A percentile compares a stretch with the other conserved stretches of the same genome.
Evolutionary conservation across 2,113 vertebrate genomes (phyloP).

Genomic region (Macheiramphus alcinus): DNA sequence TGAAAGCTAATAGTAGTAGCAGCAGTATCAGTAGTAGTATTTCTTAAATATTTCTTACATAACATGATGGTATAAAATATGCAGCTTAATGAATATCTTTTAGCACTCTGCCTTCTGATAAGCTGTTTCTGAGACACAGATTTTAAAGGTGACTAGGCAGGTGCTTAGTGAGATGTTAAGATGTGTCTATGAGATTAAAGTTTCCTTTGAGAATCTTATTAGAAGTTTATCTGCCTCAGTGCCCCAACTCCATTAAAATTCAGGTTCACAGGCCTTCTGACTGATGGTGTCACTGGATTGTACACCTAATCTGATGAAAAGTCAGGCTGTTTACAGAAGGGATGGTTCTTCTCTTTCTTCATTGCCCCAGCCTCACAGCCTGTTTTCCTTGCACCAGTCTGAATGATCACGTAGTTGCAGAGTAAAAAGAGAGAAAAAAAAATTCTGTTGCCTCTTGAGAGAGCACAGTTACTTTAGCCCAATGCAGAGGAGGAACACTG

Average conservation of each 20-base stretch:
- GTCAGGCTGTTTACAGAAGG: background rate
- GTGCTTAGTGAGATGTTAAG: background rate
- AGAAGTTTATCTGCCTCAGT: background rate
- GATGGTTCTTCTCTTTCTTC: background rate
- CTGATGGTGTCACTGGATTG: background rate
- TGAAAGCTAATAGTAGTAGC: background rate
- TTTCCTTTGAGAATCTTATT: background rate
- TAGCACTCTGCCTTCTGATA: background rate
- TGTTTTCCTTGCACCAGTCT: background rate
- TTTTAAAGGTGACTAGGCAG: background rate
- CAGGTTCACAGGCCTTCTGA: background rate
- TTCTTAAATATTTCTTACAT: background rate
- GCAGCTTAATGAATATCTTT: background rate
- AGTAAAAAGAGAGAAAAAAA: background rate
- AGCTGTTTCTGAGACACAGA: background rate
- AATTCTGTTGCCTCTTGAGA: background rate
- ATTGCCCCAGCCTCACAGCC: fast-evolving
- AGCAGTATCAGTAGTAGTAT: background rate
- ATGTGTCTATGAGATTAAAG: background rate
- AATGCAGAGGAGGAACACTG: background rate
- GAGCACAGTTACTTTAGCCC: background rate
- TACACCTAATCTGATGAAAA: background rate
- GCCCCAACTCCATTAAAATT: background rate
- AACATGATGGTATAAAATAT: background rate
- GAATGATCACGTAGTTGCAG: background rate